Evolutionary conservation across 1,140 invertebrate species (phyloP), one percentile per base, ranked within the genome.

Genomic region (Eriocheir sinensis): DNA sequence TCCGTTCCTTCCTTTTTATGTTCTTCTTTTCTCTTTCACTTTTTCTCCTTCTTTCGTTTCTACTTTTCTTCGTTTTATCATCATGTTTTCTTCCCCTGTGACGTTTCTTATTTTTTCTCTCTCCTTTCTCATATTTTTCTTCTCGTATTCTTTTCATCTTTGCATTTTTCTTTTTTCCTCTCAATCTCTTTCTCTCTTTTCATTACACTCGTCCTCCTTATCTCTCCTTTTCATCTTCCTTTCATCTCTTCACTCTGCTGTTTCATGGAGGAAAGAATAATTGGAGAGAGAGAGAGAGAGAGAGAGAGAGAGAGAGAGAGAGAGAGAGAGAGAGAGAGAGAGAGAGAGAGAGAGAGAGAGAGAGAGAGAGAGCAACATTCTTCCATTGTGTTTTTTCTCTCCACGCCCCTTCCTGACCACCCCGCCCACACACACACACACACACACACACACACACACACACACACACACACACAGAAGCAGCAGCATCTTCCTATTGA

Each of bases 371-470:
- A 48, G 44, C 44, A n/a, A 21, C 60, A n/a, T 72, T n/a, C 4
- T 15, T 48, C 15, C 60, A 72, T 72, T 6, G 12, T 72, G 8
- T 72, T 0, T 72, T 72, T 72, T 8, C 60, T n/a, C 27, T 8
- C 60, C 21, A 72, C 60, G 60, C 27, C 60, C n/a, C 60, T 72
- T 72, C 21, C 60, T 72, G 60, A 0, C 60, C 60, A 21, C 27
- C 60, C 60, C 8, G 60, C 60, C 60, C 60, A 8, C 44, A 48
- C 44, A 48, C 44, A 48, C 44, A 48, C 60, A n/a, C 60, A 12
- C 60, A 72, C 60, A 72, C 60, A 72, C 60, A 72, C 60, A 72
- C 60, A 72, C 60, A 72, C 60, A 72, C 60, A 72, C 60, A 72
- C 60, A 72, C 60, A 72, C 60, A 72, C 53, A 72, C 53, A 72